Percentiles rank a stretch among this genome's conserved stretches.
phyloP scores from a whole-genome alignment of 2,888 invertebrate genomes.

The Asteroscopus sphinx region DNA sequence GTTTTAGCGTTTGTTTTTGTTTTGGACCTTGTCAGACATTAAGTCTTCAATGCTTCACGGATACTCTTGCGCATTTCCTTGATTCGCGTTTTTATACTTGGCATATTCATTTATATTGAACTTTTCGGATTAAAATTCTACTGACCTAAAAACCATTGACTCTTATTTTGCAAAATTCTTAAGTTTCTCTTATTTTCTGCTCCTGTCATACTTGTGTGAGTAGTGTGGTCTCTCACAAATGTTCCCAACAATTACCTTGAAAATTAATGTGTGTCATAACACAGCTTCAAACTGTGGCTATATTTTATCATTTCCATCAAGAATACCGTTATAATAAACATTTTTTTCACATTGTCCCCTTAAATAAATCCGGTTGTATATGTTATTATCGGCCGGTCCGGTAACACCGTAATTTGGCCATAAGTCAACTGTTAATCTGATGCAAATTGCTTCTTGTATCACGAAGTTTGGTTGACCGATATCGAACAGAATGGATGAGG shows the following conservation, averaged over 20 bases:
- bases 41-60: conserved; percentile 16
- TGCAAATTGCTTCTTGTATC: conserved; percentile 73
- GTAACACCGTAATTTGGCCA: conserved; percentile 71
- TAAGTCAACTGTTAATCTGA: conserved; percentile 79
- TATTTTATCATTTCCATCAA: conserved; percentile 66
- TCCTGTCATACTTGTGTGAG: conserved; percentile 34
- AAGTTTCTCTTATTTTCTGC: conserved; percentile 14
- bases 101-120: conserved; percentile 13
- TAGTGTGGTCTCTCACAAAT: conserved; percentile 45
- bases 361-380: conserved; percentile 66
- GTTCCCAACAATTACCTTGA: conserved; percentile 50
- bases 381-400: conserved; percentile 56
- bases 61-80: conserved; percentile 16
- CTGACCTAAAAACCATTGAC: conserved; percentile 10
- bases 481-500: conserved; percentile 35
- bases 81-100: conserved; percentile 11
- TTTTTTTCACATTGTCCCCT: conserved; percentile 62
- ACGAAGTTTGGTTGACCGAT: conserved; percentile 55
- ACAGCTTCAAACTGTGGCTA: conserved; percentile 47
- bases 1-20: conserved; percentile 21
- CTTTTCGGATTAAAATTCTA: conserved; percentile 9
- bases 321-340: conserved; percentile 65
- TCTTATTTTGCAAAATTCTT: conserved; percentile 17
- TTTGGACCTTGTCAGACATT: conserved; percentile 22
- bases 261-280: conserved; percentile 60